Base-by-base conservation (phyloP, 2,113 vertebrate species). In the Narcine bancroftii region DNA sequence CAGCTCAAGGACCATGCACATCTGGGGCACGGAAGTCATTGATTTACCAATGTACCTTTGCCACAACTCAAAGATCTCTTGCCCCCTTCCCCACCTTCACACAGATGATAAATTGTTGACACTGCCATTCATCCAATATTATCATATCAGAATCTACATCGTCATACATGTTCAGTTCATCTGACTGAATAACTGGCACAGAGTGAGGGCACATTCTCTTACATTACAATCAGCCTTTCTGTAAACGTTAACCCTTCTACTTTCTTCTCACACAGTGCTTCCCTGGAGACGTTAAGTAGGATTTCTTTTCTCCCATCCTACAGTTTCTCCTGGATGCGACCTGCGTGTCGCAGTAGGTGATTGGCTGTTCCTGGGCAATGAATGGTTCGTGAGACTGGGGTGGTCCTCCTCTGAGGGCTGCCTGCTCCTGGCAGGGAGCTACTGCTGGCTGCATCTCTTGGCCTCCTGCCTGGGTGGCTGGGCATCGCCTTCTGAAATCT, bases 381-480 rank as follows among this genome's bases (percentile, higher is more conserved):
- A 85, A 85, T 60, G 81, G 81, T n/a, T 85, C 33, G 36, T 60
- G 81, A 33, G 81, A 87, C 53, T 60, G 50, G 56, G 81, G 81
- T 63, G 53, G 53, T 1, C 81, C 81, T 21, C 81, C 81, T 60
- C 81, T 53, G 0, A 19, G 81, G 53, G 53, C 53, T 36, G 81
- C 81, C n/a, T 56, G 53, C 33, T 85, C 50, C 50, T 60, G 81
- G 50, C 81, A 60, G 81, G 81, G 81, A 36, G 81, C 33, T 1
- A 33, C 53, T 6, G 33, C 81, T 85, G 81, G 15, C 50, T 85
- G 81, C 33, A 87, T 60, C 81, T 60, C 53, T 36, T 60, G 33
- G 21, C 53, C 13, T 63, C 36, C 81, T 21, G 33, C 17, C 15
- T 60, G 81, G 33, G 6, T 29, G n/a, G 81, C 36, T 33, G 60